Evolutionary conservation across 2,888 invertebrate genomes (phyloP).

Genomic region (Adelphocoris suturalis): DNA sequence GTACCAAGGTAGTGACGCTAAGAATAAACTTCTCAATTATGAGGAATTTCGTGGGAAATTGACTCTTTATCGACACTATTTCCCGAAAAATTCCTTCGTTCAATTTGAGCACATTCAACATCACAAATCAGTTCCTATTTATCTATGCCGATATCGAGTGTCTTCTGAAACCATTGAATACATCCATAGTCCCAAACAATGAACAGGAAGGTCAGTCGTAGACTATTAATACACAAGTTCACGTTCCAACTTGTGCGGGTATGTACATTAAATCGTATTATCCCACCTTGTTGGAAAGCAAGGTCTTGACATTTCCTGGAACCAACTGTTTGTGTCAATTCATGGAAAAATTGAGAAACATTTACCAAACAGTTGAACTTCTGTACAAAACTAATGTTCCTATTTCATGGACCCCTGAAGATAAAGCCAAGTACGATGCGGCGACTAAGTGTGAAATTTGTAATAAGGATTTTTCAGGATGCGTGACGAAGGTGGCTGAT

Average conservation of each 20-base stretch:
- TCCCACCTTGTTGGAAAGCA: slow-evolving; percentile 2
- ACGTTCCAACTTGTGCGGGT: slow-evolving; percentile 35
- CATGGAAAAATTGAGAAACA: neutral
- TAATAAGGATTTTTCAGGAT: neutral
- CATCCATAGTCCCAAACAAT: neutral
- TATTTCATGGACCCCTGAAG: slow-evolving; percentile 31
- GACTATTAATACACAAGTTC: neutral
- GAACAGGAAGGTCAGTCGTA: neutral
- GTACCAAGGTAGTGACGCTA: slow-evolving; percentile 9
- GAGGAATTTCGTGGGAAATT: slow-evolving; percentile 45
- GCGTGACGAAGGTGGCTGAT: neutral
- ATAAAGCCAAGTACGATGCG: neutral
- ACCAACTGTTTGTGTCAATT: neutral
- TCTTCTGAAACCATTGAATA: slow-evolving; percentile 1
- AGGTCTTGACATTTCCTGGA: neutral
- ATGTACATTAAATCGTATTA: slow-evolving; percentile 27
- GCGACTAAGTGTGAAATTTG: neutral
- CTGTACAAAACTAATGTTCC: slow-evolving; percentile 5
- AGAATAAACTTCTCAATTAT: neutral
- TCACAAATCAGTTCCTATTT: neutral
- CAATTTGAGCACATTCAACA: slow-evolving; percentile 13
- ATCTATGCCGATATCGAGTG: slow-evolving; percentile 47
- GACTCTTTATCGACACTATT: neutral
- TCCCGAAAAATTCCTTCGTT: neutral
- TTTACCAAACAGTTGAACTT: neutral